Percentiles rank a stretch among this genome's conserved stretches.
Evolutionary conservation across 2,113 vertebrate species (phyloP).

Genomic region (Podilymbus podiceps): DNA sequence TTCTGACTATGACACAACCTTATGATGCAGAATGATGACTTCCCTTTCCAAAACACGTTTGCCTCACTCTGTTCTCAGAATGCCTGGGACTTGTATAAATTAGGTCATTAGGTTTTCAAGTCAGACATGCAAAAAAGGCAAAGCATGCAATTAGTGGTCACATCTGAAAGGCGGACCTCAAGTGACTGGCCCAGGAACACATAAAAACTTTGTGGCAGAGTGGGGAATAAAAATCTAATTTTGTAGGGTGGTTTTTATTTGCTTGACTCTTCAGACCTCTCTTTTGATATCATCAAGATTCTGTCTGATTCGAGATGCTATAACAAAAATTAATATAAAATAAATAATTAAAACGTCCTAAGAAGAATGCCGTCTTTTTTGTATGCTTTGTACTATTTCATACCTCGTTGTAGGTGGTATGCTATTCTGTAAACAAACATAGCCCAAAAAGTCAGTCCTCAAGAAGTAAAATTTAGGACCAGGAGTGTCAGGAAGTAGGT

Average conservation of each 20-base stretch:
- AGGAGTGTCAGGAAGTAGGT: background rate
- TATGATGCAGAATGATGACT: background rate
- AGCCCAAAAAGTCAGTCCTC: background rate
- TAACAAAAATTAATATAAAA: background rate
- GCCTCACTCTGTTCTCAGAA: background rate
- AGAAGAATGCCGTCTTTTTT: background rate
- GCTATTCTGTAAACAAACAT: background rate
- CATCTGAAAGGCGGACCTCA: background rate
- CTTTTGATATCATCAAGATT: background rate
- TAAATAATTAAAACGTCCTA: background rate
- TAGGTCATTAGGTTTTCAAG: background rate
- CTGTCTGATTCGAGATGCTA: background rate
- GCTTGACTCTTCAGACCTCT: background rate
- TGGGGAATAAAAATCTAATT: background rate
- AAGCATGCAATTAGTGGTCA: background rate
- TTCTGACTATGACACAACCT: background rate
- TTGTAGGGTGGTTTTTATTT: background rate
- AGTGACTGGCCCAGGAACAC: background rate
- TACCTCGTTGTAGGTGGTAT: background rate
- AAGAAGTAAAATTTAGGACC: background rate
- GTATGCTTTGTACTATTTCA: background rate
- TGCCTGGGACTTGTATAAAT: background rate
- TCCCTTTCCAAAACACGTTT: background rate
- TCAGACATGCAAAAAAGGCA: background rate
- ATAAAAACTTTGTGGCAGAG: background rate